Base-by-base conservation (phyloP, 2,797 vertebrate genomes). In the Heterohyrax brucei region DNA sequence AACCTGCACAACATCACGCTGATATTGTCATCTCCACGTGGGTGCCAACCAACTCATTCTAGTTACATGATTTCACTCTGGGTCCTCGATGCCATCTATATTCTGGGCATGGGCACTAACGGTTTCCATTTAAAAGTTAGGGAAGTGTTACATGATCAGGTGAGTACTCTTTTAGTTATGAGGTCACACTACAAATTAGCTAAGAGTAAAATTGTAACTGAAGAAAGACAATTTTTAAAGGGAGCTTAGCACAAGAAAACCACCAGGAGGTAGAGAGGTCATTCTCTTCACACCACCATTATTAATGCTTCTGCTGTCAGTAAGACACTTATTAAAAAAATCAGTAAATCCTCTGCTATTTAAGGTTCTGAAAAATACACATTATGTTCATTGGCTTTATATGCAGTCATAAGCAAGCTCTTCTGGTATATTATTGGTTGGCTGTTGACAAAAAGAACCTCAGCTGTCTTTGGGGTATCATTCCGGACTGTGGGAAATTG, bases 401-500 rank as follows among this genome's bases (percentile, higher is more conserved):
- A 59, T 21, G 44, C 78, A 94, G 81, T 89, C 79, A 93, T 18
- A 22, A 39, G 30, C 82, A 94, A 95, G 86, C 61, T 66, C 14
- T 76, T 87, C 24, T 33, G 21, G 26, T 21, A 7, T 73, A 10
- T 68, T 89, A 87, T 30, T 90, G 87, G 91, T 78, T 91, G 46
- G 3, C 18, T 95, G 46, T 24, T 94, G 73, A 79, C 85, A 84
- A 44, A 56, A 78, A 44, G 76, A 97, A 88, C 68, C 95, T 86
- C 2, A 79, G 28, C 56, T 94, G 1, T 91, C 92, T 96, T 96
- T 82, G 56, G 75, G 3, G 66, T 92, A 73, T 88, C 83, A 89
- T 64, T 44, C 91, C 94, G 95, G 81, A 86, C 66, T 46, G 30
- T 87, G 19, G 62, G 95, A 96, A 97, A 96, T 62, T 77, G 33